A percentile compares a stretch with the other conserved stretches of the same genome.
Evolutionary conservation across 2,888 invertebrate genomes (phyloP).

Genomic region (Julus scandinavius): DNA sequence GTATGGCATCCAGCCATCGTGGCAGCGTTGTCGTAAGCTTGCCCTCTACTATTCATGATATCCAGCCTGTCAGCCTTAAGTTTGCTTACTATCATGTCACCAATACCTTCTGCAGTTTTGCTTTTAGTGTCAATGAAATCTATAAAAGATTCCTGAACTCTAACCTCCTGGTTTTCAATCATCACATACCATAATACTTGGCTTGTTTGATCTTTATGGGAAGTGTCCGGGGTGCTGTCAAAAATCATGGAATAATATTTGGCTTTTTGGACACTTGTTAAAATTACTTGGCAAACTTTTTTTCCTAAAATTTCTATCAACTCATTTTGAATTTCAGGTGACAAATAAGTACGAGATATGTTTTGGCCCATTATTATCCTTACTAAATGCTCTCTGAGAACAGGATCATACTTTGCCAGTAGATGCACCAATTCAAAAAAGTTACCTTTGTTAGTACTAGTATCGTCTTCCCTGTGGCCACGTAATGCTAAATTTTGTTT

Average conservation of each 20-base stretch:
- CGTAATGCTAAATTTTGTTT: no score
- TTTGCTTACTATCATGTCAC: background rate
- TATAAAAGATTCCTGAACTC: background rate
- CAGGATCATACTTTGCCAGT: no score
- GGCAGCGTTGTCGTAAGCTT: background rate
- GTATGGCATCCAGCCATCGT: background rate
- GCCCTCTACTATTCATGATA: background rate
- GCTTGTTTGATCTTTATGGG: background rate
- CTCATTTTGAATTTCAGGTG: background rate
- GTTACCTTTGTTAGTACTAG: no score
- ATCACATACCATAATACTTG: background rate
- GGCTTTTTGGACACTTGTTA: background rate
- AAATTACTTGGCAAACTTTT: background rate
- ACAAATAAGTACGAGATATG: no score
- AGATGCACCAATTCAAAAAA: no score
- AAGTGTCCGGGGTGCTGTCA: background rate
- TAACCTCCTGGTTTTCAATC: background rate
- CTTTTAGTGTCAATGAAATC: background rate
- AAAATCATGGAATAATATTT: background rate
- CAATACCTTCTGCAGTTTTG: background rate
- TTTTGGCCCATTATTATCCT: no score
- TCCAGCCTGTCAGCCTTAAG: background rate
- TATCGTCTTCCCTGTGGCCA: no score
- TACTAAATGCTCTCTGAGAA: no score
- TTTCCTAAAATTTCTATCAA: background rate